Conservation (phyloP, 2,113 vertebrate genomes). For the Indicator indicator region DNA sequence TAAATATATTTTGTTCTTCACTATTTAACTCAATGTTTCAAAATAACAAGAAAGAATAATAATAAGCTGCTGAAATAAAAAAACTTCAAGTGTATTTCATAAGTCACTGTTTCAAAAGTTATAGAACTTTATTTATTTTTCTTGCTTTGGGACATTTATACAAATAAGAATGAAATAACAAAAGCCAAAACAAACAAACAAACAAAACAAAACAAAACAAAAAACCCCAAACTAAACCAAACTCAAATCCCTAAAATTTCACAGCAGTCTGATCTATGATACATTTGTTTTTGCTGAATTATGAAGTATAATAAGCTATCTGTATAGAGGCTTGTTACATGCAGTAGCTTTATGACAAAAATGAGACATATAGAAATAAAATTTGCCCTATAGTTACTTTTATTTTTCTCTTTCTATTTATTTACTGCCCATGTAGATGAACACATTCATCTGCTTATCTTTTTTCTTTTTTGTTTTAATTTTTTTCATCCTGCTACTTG, state of each 20-base stretch:
- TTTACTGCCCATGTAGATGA: background rate
- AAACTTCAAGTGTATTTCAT: background rate
- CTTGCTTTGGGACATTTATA: background rate
- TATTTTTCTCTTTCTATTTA: background rate
- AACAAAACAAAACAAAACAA: too few species aligned
- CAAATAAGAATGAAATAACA: background rate
- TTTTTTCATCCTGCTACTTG: background rate
- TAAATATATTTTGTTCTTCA: background rate
- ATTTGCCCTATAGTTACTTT: background rate
- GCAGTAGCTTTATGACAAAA: background rate
- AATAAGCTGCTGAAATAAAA: background rate
- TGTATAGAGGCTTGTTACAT: background rate
- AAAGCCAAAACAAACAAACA: too few species aligned
- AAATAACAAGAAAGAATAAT: background rate
- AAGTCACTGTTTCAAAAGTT: background rate
- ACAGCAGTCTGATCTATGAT: background rate
- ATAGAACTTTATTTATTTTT: background rate
- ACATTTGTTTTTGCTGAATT: background rate
- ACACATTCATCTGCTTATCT: background rate
- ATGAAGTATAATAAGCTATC: background rate
- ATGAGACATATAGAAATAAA: background rate
- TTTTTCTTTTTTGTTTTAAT: too few species aligned
- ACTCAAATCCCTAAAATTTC: background rate
- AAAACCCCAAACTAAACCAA: background rate
- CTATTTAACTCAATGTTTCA: background rate